These are phyloP conservation scores for Ceyx margarethae DNA, from an alignment of 2,113 vertebrate species.

Conservation along the genomic window DNA sequence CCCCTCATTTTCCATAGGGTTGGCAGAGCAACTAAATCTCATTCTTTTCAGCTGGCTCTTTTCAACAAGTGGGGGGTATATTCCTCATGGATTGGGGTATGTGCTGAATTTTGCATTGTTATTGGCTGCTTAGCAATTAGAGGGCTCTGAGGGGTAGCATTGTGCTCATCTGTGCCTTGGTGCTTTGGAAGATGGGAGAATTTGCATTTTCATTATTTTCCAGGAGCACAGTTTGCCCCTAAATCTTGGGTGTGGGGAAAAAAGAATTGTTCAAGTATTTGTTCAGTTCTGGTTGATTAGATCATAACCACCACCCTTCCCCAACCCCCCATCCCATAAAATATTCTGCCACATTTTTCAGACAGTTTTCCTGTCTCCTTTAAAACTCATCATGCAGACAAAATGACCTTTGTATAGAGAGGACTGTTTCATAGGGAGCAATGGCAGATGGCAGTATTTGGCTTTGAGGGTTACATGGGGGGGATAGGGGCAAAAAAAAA, in stretches of 20 bases:
- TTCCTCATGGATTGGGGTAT: neutral
- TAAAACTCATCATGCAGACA: neutral
- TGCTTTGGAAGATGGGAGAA: neutral
- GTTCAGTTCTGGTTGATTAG: neutral
- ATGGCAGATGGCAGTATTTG: slow-evolving; percentile 18
- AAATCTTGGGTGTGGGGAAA: neutral
- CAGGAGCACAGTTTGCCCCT: neutral
- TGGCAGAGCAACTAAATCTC: neutral
- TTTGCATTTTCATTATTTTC: neutral
- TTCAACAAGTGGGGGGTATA: fast-evolving
- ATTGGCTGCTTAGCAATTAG: neutral
- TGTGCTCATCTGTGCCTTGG: neutral
- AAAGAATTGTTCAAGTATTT: neutral
- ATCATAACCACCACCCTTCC: neutral
- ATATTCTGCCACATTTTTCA: neutral
- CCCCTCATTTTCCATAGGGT: neutral
- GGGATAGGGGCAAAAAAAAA: neutral
- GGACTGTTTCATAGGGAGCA: neutral
- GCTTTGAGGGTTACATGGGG: neutral
- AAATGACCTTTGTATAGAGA: neutral
- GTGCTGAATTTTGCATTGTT: neutral
- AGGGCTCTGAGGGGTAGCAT: neutral
- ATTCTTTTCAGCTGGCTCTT: neutral
- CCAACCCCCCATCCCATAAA: neutral
- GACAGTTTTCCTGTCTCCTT: neutral